A percentile compares a stretch with the other conserved stretches of the same genome.
Conservation (phyloP, 2,797 vertebrate genomes). For the Dipus sagitta region DNA sequence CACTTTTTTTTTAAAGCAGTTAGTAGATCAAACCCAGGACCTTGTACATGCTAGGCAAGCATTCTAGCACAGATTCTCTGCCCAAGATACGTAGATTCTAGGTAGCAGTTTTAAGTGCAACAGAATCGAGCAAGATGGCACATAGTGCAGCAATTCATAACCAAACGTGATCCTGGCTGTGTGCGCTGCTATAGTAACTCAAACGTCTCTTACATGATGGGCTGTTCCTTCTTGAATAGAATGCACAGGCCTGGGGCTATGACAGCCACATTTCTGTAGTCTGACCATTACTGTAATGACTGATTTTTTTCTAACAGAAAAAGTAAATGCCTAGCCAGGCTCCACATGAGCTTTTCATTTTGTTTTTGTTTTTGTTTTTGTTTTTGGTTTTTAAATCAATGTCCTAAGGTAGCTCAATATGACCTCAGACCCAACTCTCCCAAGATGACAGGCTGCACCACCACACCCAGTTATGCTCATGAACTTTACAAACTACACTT, state of each 20-base stretch:
- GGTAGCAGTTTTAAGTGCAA: not conserved
- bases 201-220: not conserved
- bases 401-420: not conserved
- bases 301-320: not conserved
- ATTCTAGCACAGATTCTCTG: not conserved
- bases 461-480: not conserved
- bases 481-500: not conserved
- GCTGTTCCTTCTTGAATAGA: not conserved
- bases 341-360: not conserved
- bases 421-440: not conserved
- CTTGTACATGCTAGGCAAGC: not conserved
- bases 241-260: not conserved
- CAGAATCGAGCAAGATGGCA: not conserved
- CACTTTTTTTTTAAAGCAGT: not conserved
- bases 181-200: not conserved
- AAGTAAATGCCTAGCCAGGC: not conserved
- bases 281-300: not conserved
- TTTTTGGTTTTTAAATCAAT: not conserved
- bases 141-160: not conserved
- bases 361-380: not conserved
- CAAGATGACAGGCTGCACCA: not conserved
- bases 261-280: not conserved
- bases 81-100: conserved; percentile 5
- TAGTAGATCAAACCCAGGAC: not conserved
- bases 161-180: not conserved